phyloP scores from a whole-genome alignment of 2,888 invertebrate genomes.

The Conomelus anceps region DNA sequence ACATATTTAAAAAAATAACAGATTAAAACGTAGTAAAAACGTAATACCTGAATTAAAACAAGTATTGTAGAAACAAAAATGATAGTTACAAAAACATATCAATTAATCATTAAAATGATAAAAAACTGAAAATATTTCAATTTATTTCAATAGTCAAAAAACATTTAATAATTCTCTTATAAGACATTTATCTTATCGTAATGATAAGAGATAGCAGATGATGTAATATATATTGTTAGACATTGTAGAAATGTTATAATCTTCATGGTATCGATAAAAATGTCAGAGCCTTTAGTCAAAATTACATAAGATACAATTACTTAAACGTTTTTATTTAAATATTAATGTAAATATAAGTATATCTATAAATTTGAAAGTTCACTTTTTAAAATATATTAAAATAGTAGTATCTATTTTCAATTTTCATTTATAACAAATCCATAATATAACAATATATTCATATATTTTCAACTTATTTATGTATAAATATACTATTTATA shows the following conservation, averaged over 20 bases:
- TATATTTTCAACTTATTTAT: neutral
- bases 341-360: constrained; percentile 14
- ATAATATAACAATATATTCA: constrained; percentile 3
- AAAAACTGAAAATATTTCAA: too few species aligned
- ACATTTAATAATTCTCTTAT: neutral
- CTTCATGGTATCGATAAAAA: neutral
- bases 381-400: constrained; percentile 15
- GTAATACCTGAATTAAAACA: too few species aligned
- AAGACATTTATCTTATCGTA: neutral
- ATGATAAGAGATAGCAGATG: neutral
- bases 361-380: neutral
- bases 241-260: neutral
- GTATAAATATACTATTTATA: constrained; percentile 25
- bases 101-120: too few species aligned
- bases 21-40: too few species aligned
- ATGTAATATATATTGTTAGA: constrained; percentile 6
- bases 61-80: too few species aligned
- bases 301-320: neutral
- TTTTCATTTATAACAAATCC: constrained; percentile 14
- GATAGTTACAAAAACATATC: too few species aligned
- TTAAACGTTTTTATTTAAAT: neutral
- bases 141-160: too few species aligned
- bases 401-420: constrained; percentile 6
- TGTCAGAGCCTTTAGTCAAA: neutral
- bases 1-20: too few species aligned